Percentiles rank a stretch among this genome's conserved stretches.
phyloP scores from a whole-genome alignment of 2,888 invertebrate species.

The Hydrotaea cyrtoneurina region DNA sequence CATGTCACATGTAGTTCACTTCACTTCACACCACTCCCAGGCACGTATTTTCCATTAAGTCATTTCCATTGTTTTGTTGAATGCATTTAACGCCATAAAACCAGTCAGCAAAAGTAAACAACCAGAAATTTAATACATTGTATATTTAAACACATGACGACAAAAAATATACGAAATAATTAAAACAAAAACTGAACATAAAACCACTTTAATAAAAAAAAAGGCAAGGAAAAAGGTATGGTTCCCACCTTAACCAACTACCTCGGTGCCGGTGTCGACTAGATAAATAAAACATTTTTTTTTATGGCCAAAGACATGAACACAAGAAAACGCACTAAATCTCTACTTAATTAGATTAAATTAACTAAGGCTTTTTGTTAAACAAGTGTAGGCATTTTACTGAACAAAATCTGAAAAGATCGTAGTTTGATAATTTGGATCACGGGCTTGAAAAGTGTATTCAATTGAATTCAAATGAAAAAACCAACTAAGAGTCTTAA shows the following conservation, averaged over 20 bases:
- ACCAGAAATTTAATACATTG: constrained; percentile 27
- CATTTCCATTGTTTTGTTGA: constrained; percentile 31
- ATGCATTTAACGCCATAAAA: constrained; percentile 22
- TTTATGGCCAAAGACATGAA: constrained; percentile 1
- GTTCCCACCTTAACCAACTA: constrained; percentile 10
- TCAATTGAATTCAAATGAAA: background rate
- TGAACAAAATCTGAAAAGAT: background rate
- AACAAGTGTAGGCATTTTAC: background rate
- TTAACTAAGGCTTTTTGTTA: background rate
- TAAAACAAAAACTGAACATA: constrained; percentile 15
- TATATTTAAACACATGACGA: background rate
- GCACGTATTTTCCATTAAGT: constrained; percentile 19
- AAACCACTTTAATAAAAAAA: constrained; percentile 9
- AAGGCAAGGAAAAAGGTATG: background rate
- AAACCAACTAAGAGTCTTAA: background rate
- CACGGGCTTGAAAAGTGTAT: background rate
- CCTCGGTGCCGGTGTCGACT: background rate
- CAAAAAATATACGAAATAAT: background rate
- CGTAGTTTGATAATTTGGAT: no score
- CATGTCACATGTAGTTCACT: background rate
- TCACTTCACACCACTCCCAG: constrained; percentile 1
- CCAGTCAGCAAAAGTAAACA: constrained; percentile 25
- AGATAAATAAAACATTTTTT: background rate
- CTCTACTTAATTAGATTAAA: constrained; percentile 12
- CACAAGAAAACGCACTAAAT: constrained; percentile 7